Conservation (phyloP, 2,797 vertebrate species). For the Sorex maritimensis region DNA sequence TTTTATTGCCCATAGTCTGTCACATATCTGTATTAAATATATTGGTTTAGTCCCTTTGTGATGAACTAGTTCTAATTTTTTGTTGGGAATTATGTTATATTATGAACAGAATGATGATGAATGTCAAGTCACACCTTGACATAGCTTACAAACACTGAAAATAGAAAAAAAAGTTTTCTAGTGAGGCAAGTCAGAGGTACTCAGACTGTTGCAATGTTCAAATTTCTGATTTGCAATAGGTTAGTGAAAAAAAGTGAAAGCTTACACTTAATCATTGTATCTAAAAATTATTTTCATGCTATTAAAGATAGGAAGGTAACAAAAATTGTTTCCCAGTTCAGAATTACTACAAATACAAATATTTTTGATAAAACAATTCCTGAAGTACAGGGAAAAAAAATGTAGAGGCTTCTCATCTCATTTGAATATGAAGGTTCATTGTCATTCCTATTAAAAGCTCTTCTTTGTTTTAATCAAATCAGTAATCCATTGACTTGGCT, state of each 20-base stretch:
- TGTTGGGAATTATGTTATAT: background rate
- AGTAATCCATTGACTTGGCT: slow-evolving; percentile 35
- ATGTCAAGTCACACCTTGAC: background rate
- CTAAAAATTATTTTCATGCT: slow-evolving; percentile 75
- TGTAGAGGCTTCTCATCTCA: slow-evolving; percentile 49
- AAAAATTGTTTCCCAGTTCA: slow-evolving; percentile 52
- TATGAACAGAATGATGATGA: slow-evolving; percentile 17
- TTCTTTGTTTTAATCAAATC: slow-evolving; percentile 67
- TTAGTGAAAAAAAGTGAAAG: slow-evolving; percentile 33
- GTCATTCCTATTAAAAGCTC: slow-evolving; percentile 61
- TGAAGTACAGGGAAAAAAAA: slow-evolving; percentile 48
- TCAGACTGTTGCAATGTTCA: slow-evolving; percentile 19
- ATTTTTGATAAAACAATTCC: slow-evolving; percentile 58
- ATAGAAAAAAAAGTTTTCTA: slow-evolving; percentile 52
- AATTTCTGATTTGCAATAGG: slow-evolving; percentile 59
- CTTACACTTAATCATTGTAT: slow-evolving; percentile 41
- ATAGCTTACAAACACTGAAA: slow-evolving; percentile 48
- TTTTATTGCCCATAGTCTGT: slow-evolving; percentile 32
- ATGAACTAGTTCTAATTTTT: slow-evolving; percentile 53
- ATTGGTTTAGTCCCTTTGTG: slow-evolving; percentile 42
- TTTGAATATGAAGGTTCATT: slow-evolving; percentile 66
- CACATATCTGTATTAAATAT: background rate
- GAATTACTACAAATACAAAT: slow-evolving; percentile 26
- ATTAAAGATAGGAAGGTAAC: slow-evolving; percentile 43
- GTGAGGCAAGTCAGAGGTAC: slow-evolving; percentile 63